These are phyloP conservation scores for Aotus griseimembra DNA, from an alignment of 2,797 vertebrate species.

Conservation along the genomic window DNA sequence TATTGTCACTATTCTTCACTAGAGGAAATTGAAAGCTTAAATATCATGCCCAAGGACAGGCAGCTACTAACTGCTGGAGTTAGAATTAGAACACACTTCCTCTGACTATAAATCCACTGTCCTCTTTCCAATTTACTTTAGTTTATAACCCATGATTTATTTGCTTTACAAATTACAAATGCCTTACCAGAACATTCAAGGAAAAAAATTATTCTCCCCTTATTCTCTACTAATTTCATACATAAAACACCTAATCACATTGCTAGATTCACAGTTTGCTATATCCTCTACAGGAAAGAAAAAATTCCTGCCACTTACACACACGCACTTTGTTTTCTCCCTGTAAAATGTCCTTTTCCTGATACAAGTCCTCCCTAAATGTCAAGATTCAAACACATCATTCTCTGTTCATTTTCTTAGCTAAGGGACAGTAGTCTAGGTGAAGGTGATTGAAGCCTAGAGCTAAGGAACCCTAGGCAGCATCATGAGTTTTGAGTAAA, in stretches of 20 bases:
- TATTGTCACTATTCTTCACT: background rate
- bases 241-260: background rate
- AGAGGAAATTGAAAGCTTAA: constrained; percentile 4
- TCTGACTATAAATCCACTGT: background rate
- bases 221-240: background rate
- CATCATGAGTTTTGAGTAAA: background rate
- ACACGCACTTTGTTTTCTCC: background rate
- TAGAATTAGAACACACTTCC: background rate
- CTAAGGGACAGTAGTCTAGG: background rate
- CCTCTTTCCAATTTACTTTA: background rate
- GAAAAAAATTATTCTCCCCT: background rate
- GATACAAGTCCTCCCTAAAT: background rate
- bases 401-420: background rate
- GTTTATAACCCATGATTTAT: background rate
- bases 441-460: background rate
- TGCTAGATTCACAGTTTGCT: background rate
- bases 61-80: background rate
- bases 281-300: background rate
- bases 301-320: background rate
- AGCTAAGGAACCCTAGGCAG: background rate
- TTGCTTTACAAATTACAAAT: background rate
- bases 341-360: background rate
- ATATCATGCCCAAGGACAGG: background rate
- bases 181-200: background rate
- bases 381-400: background rate